Conservation (phyloP, 2,888 invertebrate species). For the Empis livida region DNA sequence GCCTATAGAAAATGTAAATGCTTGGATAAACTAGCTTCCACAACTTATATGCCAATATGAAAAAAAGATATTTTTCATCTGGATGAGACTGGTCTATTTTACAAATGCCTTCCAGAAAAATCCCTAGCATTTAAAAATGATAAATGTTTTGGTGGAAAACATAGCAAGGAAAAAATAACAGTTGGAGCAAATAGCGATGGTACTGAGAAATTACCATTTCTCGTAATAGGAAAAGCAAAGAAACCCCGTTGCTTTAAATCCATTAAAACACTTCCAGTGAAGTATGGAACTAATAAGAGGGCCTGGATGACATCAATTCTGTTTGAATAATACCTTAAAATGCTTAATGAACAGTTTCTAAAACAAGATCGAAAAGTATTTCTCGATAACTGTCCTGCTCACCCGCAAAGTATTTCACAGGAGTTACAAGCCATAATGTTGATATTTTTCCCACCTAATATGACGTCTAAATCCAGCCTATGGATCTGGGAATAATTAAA, state of each 20-base stretch:
- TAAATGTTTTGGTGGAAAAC: slow-evolving; percentile 14
- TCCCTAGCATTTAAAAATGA: slow-evolving; percentile 11
- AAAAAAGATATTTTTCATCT: slow-evolving; percentile 4
- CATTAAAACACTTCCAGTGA: slow-evolving; percentile 1
- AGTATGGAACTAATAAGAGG: slow-evolving; percentile 2
- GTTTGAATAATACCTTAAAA: no score
- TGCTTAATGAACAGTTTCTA: no score
- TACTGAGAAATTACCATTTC: slow-evolving; percentile 14
- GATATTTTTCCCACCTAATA: background rate
- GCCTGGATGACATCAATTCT: slow-evolving; percentile 7
- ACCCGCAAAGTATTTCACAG: background rate
- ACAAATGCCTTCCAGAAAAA: slow-evolving; percentile 2
- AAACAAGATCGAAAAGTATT: no score
- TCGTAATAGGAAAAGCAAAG: slow-evolving; percentile 17
- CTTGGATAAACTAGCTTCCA: background rate
- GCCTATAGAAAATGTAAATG: background rate
- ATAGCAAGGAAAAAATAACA: slow-evolving; percentile 17
- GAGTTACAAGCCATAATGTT: background rate
- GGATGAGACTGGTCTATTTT: slow-evolving; percentile 7
- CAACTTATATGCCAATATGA: background rate
- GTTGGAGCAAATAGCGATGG: slow-evolving; percentile 18
- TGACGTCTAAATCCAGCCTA: background rate
- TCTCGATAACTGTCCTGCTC: background rate
- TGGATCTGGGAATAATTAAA: background rate
- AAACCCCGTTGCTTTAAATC: slow-evolving; percentile 17